Evolutionary conservation across 2,797 vertebrate genomes (phyloP), one percentile per base, ranked within the genome.

Genomic region (Kryptolebias ocellatus): DNA sequence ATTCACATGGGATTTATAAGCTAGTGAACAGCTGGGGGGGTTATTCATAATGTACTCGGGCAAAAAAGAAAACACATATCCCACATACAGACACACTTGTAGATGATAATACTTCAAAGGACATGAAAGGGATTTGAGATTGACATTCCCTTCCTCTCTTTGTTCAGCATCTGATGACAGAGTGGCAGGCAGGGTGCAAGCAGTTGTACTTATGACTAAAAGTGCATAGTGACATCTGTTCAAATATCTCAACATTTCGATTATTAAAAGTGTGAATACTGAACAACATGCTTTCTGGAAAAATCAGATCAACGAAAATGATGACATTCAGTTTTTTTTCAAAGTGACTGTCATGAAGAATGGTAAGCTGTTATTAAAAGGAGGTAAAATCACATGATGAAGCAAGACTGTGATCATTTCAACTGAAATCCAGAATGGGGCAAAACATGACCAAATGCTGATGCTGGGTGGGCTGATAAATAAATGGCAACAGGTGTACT

Each of bases 91-190:
- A 54, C 71, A 73, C 54, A 72, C 63, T 74, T 56, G 47, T 59
- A 72, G 67, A 75, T 70, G 63, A 45, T 63, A 79, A 64, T 68
- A 88, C 83, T 87, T 92, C 87, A 89, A 86, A 91, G 83, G 50
- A 85, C 86, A 90, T 87, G 73, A 86, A 79, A 85, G 77, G 62
- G 64, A 66, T 58, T 46, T 34, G 64, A 74, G 79, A 76, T 78
- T 81, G 78, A 86, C 83, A 87, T 85, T 78, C 81, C 59, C 74
- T 69, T 68, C 67, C 66, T 74, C 65, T 79, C 80, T 82, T 75
- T 67, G 76, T 84, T 78, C 79, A 76, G 71, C 79, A 71, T 79
- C 67, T 79, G 84, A 89, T 86, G 80, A 89, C 85, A 85, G 78
- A 74, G 53, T 67, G 34, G 44, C 11, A 39, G 65, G 72, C 0